phyloP scores from a whole-genome alignment of 2,888 invertebrate species.

The Clistopyga incitator region DNA sequence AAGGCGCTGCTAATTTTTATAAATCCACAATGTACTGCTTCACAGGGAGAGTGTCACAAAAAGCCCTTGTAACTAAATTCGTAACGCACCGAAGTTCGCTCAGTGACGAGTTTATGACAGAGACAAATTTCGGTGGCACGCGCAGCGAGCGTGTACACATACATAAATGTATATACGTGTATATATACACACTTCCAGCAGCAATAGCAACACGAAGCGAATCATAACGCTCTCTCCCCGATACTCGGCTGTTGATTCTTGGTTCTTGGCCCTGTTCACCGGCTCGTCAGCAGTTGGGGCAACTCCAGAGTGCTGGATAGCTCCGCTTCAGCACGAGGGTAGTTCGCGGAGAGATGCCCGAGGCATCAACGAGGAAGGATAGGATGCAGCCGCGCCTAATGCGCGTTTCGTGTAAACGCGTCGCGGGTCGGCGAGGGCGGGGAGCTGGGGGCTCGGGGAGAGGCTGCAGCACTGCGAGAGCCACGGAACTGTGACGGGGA shows the following conservation, averaged over 20 bases:
- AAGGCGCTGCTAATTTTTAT: neutral
- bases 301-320: slow-evolving; percentile 26
- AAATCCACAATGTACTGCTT: slow-evolving; percentile 3
- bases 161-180: neutral
- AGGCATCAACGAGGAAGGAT: slow-evolving; percentile 57
- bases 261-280: slow-evolving; percentile 36
- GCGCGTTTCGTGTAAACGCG: slow-evolving; percentile 82
- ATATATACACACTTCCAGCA: slow-evolving; percentile 7
- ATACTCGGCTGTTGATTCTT: slow-evolving; percentile 61
- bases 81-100: slow-evolving; percentile 11
- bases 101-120: slow-evolving; percentile 34
- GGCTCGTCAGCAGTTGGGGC: slow-evolving; percentile 19
- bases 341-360: slow-evolving; percentile 56
- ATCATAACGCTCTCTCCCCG: slow-evolving; percentile 58
- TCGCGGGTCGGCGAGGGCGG: slow-evolving; percentile 70
- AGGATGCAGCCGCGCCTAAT: slow-evolving; percentile 81
- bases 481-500: slow-evolving; percentile 1
- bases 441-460: slow-evolving; percentile 71
- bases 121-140: slow-evolving; percentile 61
- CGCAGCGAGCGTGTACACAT: slow-evolving; percentile 27
- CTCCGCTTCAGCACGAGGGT: slow-evolving; percentile 40
- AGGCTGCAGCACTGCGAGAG: slow-evolving; percentile 5
- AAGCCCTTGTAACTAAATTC: neutral
- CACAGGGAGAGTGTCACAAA: slow-evolving; percentile 16
- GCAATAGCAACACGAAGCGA: slow-evolving; percentile 54